Conservation (phyloP, 2,888 invertebrate species). For the Rambutsinella grinnellia region DNA sequence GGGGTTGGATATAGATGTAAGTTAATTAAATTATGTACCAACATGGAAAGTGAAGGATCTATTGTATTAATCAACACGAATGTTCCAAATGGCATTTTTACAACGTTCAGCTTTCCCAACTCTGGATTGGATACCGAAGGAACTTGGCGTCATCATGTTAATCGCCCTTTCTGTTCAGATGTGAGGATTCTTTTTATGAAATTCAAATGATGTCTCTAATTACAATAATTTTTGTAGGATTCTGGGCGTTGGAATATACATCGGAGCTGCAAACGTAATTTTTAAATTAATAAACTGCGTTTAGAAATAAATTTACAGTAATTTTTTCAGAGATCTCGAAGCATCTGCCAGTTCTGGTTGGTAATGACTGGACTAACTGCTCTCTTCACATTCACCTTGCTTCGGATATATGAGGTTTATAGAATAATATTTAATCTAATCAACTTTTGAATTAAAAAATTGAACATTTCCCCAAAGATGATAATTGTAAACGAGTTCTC, state of each 20-base stretch:
- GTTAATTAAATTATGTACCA: not conserved
- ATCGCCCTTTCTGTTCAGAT: slow-evolving; percentile 9
- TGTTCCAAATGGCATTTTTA: not conserved
- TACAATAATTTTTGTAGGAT: no score
- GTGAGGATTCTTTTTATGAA: no score
- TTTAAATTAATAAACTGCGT: not conserved
- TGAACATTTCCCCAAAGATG: no score
- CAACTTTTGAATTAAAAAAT: no score
- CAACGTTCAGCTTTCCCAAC: slow-evolving; percentile 1
- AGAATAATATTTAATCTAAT: no score
- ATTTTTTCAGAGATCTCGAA: not conserved
- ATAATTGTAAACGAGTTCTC: no score
- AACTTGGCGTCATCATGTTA: not conserved
- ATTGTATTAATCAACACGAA: not conserved
- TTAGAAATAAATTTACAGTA: not conserved
- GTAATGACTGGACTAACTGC: slow-evolving; percentile 8
- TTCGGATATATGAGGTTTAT: no score
- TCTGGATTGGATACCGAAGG: not conserved
- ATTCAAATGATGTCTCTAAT: no score
- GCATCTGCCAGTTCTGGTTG: not conserved
- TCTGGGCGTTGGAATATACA: slow-evolving; percentile 4
- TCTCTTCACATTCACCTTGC: no score
- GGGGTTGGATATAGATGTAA: no score
- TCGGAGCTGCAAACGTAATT: slow-evolving; percentile 13
- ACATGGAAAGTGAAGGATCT: not conserved